phyloP scores from a whole-genome alignment of 2,797 vertebrate genomes.

The Parauchenoglanis ngamensis region DNA sequence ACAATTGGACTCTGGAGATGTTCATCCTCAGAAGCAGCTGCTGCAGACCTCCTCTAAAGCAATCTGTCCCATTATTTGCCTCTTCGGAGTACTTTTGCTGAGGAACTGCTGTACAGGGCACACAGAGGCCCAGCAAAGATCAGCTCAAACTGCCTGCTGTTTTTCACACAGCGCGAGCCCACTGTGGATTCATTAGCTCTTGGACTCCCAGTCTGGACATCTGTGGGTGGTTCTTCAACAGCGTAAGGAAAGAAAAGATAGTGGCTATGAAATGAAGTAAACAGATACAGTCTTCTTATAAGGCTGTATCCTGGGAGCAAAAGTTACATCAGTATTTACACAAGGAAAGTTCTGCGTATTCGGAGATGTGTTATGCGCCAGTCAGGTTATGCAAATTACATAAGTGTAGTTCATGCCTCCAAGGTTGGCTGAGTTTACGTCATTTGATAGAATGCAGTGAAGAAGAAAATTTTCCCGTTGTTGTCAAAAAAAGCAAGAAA shows the following conservation, averaged over 20 bases:
- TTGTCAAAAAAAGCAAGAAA: not conserved
- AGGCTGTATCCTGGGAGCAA: not conserved
- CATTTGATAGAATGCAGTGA: not conserved
- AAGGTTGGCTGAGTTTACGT: not conserved
- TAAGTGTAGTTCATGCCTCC: not conserved
- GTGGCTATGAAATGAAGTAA: not conserved
- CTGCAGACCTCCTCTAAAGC: slow-evolving; percentile 2
- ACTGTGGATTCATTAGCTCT: slow-evolving; percentile 40
- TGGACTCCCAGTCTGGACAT: slow-evolving; percentile 10
- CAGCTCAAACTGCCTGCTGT: slow-evolving; percentile 8
- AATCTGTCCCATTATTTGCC: slow-evolving; percentile 7
- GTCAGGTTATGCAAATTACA: not conserved
- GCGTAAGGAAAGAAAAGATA: not conserved
- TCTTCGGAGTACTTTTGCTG: slow-evolving; percentile 10
- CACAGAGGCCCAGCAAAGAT: slow-evolving; percentile 35
- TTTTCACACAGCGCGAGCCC: slow-evolving; percentile 18
- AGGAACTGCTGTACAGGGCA: not conserved
- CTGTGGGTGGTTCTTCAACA: slow-evolving; percentile 26
- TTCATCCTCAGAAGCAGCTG: not conserved
- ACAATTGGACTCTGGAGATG: not conserved
- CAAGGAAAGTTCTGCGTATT: not conserved
- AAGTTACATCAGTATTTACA: not conserved
- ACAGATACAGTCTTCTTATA: not conserved
- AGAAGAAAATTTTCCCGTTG: not conserved
- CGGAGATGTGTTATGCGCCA: not conserved